Percentiles rank a stretch among this genome's conserved stretches.
Conservation (phyloP, 2,113 vertebrate genomes). For the Crotalus helleri region DNA sequence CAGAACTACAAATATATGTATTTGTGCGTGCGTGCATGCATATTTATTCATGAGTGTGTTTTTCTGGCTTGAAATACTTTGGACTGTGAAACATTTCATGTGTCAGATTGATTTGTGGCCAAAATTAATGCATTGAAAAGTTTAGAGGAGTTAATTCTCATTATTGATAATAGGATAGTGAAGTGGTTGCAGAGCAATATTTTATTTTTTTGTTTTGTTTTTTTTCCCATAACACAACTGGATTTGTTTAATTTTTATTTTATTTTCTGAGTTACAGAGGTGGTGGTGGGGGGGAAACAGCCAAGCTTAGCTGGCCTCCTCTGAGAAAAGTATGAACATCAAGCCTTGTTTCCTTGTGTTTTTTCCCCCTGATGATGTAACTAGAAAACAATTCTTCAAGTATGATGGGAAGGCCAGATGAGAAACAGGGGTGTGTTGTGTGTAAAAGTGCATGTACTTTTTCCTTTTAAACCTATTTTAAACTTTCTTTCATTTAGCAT, state of each 20-base stretch:
- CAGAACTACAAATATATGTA: conserved; percentile 36
- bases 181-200: conserved; percentile 20
- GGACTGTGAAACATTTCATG: conserved; percentile 60
- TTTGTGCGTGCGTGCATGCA: conserved; percentile 10
- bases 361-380: conserved; percentile 83
- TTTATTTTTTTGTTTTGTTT: conserved; percentile 27
- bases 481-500: conserved; percentile 64
- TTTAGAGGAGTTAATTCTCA: conserved; percentile 63
- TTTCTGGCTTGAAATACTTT: conserved; percentile 53
- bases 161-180: conserved; percentile 55
- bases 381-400: conserved; percentile 78
- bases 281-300: neutral
- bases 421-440: conserved; percentile 56
- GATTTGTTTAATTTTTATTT: neutral
- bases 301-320: conserved; percentile 35
- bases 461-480: conserved; percentile 60
- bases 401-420: conserved; percentile 83
- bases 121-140: conserved; percentile 63
- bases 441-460: conserved; percentile 29
- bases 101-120: conserved; percentile 55
- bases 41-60: conserved; percentile 37
- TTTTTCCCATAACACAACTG: neutral
- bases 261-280: neutral
- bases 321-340: conserved; percentile 50
- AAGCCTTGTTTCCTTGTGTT: conserved; percentile 60